Base-by-base conservation (phyloP, 2,888 invertebrate species). In the Furcula furcula region DNA sequence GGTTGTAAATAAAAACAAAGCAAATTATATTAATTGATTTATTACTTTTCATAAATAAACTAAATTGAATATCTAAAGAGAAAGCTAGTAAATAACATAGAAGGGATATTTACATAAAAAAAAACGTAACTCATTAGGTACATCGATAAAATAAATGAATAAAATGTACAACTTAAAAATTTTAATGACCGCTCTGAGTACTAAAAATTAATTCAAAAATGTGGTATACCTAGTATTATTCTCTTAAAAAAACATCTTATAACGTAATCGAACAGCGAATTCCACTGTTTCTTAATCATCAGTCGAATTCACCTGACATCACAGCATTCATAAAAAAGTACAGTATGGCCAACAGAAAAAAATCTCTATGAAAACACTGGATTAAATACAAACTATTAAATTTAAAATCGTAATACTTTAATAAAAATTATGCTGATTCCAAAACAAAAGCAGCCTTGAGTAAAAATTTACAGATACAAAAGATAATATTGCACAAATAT, bases 31-130 rank as follows among this genome's bases (percentile, higher is more conserved):
- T 71, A 75, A 75, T 76, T 71, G 74, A 80, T 84, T 86, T 83
- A 83, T 82, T 83, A 54, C 54, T 52, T 70, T 78, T 78, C 72
- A 85, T 86, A 86, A 86, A 85, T 87, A 86, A 82, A 77, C 81
- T 84, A 82, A 83, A 81, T 69, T 72, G 75, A 69, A 74, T 80
- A 78, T 76, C 78, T 82, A 82, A 78, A 79, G 75, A 78, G 65
- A 74, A 57, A 65, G 67, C 74, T 82, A 79, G 68, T 67, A 74
- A 77, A 76, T 81, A 77, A 81, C 66, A 75, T 75, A 81, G 74
- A 65, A 65, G 58, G 62, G 53, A 65, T 86, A 86, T 87, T 81
- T 86, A 86, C 86, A 87, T 77, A 82, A 78, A 68, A 82, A 78
- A 68, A 66, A 67, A 66, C 57, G 63, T 75, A 73, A 73, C 64